phyloP scores from a whole-genome alignment of 2,888 invertebrate genomes.

The Coleophora deauratella region DNA sequence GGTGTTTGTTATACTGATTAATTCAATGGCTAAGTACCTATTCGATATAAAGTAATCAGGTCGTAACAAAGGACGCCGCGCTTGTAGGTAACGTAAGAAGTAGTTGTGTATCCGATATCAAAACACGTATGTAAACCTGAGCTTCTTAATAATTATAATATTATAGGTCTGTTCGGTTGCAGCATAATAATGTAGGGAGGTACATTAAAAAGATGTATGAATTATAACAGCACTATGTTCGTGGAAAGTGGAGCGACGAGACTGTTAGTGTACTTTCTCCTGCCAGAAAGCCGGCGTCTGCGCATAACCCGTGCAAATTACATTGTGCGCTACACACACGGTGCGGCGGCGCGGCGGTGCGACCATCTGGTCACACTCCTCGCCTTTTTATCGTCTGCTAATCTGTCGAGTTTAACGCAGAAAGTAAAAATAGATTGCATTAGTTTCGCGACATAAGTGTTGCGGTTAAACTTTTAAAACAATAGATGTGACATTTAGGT shows the following conservation, averaged over 20 bases:
- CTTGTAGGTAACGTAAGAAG: conserved; percentile 33
- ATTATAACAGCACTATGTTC: conserved; percentile 18
- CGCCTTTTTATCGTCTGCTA: conserved; percentile 28
- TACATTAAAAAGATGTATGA: too few relatives aligned
- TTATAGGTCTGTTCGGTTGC: too few relatives aligned
- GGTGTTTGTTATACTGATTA: too few relatives aligned
- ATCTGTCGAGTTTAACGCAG: conserved; percentile 23
- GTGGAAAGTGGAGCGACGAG: conserved; percentile 56
- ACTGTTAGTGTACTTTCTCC: conserved; percentile 56
- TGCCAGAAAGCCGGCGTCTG: conserved; percentile 41
- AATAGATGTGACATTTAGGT: conserved; percentile 15
- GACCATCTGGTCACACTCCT: conserved; percentile 27
- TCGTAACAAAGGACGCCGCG: conserved; percentile 39
- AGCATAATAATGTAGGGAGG: too few relatives aligned
- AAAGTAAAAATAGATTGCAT: conserved; percentile 25
- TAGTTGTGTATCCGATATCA: conserved; percentile 32
- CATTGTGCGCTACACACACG: conserved; percentile 27
- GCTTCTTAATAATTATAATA: too few relatives aligned
- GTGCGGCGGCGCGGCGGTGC: conserved; percentile 19
- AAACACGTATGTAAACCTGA: conserved; percentile 18
- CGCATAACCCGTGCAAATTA: conserved; percentile 48
- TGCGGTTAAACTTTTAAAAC: conserved; percentile 13
- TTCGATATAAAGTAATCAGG: conserved; percentile 29
- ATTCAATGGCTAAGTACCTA: too few relatives aligned
- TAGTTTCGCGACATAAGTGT: conserved; percentile 5